Percentiles rank a stretch among this genome's conserved stretches.
These are phyloP conservation scores for Ariolimax columbianus DNA, from an alignment of 2,888 invertebrate species.

Conservation along the genomic window DNA sequence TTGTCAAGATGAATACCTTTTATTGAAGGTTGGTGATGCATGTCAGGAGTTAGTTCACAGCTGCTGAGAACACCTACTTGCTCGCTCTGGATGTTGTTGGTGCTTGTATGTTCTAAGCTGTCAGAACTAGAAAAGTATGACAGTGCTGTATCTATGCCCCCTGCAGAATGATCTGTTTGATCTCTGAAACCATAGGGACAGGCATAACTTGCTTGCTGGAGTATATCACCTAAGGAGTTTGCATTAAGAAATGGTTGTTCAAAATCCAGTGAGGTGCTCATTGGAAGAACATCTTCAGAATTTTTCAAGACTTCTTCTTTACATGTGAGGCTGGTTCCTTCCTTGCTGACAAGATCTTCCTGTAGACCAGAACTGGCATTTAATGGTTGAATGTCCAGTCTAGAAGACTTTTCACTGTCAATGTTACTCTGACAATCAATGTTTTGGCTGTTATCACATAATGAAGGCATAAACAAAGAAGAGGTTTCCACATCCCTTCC, in stretches of 20 bases:
- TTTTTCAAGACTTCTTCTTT: not conserved
- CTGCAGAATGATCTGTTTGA: not conserved
- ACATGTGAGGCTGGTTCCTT: not conserved
- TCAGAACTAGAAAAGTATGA: not conserved
- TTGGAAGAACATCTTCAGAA: not conserved
- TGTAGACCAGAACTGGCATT: not conserved
- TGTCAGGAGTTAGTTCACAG: not conserved
- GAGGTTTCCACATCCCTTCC: not conserved
- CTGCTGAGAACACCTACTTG: not conserved
- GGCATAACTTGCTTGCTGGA: slow-evolving; percentile 37
- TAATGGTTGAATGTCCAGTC: not conserved
- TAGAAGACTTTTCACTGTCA: not conserved
- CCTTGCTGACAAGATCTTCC: not conserved
- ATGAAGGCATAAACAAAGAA: not conserved
- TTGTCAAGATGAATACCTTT: not conserved
- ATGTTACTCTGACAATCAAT: too few species aligned
- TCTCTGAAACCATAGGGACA: not conserved
- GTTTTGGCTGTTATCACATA: too few species aligned
- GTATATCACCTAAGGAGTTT: slow-evolving; percentile 43
- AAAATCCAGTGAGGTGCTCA: slow-evolving; percentile 1
- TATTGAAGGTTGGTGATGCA: not conserved
- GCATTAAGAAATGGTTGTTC: slow-evolving; percentile 45
- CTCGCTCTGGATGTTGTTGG: not conserved
- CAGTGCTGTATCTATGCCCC: not conserved
- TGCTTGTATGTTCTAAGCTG: not conserved